phyloP scores from a whole-genome alignment of 2,113 vertebrate species.

The Brachirus orientalis region DNA sequence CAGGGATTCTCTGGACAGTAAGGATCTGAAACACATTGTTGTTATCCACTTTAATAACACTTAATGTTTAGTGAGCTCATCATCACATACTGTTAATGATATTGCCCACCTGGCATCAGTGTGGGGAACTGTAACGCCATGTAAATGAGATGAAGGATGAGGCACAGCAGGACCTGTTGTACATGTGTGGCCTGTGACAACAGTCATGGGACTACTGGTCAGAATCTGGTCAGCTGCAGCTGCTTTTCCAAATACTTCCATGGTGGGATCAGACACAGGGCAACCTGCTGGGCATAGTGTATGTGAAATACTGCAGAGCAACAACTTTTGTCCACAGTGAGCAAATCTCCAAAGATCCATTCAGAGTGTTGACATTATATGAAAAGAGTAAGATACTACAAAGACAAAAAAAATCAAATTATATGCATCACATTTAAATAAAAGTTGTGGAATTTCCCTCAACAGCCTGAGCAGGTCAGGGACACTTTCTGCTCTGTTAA shows the following conservation, averaged over 20 bases:
- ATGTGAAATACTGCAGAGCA: no score
- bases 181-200: slow-evolving; percentile 79
- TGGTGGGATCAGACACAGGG: slow-evolving; percentile 74
- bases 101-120: slow-evolving; percentile 88
- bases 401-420: slow-evolving; percentile 18
- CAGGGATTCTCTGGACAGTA: slow-evolving; percentile 87
- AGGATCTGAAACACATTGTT: slow-evolving; percentile 82
- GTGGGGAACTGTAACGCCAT: slow-evolving; percentile 80
- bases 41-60: slow-evolving; percentile 29
- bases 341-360: neutral
- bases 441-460: slow-evolving; percentile 60
- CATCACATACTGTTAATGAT: slow-evolving; percentile 6
- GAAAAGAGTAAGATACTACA: no score
- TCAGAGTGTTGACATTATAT: neutral
- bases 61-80: slow-evolving; percentile 12
- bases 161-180: slow-evolving; percentile 75
- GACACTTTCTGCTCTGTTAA: slow-evolving; percentile 86
- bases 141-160: slow-evolving; percentile 80
- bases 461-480: slow-evolving; percentile 65
- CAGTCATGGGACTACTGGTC: slow-evolving; percentile 84
- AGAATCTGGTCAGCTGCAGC: slow-evolving; percentile 82
- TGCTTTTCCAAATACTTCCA: slow-evolving; percentile 84
- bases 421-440: slow-evolving; percentile 26
- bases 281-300: slow-evolving; percentile 78
- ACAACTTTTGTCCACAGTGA: slow-evolving; percentile 13